Conservation (phyloP, 2,113 vertebrate genomes). For the Nibea albiflora region DNA sequence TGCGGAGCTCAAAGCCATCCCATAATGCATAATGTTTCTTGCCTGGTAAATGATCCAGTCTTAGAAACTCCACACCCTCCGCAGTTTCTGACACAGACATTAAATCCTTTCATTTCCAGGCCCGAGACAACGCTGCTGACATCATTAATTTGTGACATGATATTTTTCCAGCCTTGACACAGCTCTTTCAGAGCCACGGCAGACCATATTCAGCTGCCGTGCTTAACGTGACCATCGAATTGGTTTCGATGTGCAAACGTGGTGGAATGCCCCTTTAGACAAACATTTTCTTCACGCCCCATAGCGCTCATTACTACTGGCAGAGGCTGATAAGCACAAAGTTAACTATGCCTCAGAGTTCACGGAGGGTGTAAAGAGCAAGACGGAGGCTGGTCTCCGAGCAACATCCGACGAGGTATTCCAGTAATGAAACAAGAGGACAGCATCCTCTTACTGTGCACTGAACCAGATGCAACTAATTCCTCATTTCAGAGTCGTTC, state of each 20-base stretch:
- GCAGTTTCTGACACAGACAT: background rate
- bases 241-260: background rate
- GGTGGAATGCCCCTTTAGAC: background rate
- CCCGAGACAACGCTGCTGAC: background rate
- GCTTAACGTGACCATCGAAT: background rate
- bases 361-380: slow-evolving; percentile 40
- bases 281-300: background rate
- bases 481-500: slow-evolving; percentile 40
- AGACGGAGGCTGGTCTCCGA: slow-evolving; percentile 51
- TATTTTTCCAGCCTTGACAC: background rate
- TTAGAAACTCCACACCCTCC: background rate
- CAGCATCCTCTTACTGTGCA: slow-evolving; percentile 57
- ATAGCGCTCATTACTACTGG: background rate
- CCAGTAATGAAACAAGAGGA: slow-evolving; percentile 49
- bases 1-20: background rate
- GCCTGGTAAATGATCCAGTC: background rate
- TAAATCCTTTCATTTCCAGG: background rate
- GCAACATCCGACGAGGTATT: slow-evolving; percentile 64
- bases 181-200: too few relatives aligned
- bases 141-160: background rate
- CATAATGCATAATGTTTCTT: slow-evolving; percentile 9
- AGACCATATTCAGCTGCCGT: background rate
- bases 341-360: slow-evolving; percentile 32
- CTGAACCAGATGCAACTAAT: slow-evolving; percentile 48
- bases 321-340: background rate